Evolutionary conservation across 2,888 invertebrate species (phyloP), one percentile per base, ranked within the genome.

Genomic region (Pogonocherus hispidulus): DNA sequence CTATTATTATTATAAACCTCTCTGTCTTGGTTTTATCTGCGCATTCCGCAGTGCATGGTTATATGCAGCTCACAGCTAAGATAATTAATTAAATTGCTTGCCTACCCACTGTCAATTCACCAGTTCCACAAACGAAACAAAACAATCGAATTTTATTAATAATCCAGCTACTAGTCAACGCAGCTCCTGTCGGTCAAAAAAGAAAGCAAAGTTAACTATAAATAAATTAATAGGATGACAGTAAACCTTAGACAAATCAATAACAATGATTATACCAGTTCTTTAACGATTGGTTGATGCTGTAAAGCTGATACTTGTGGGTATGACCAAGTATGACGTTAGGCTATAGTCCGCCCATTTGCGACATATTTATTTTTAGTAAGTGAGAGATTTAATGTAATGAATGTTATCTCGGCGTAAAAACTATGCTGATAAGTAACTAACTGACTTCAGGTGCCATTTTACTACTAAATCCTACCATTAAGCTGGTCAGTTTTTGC

Each of bases 261-360:
- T 67, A 73, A 73, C 72, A 75, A 72, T 75, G 70, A 73, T 73
- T 70, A 59, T 70, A 70, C 66, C 63, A 71, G 69, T 69, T 66
- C 73, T 62, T 62, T 69, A 73, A 70, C 70, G 73, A 75, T 75
- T 75, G 73, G 73, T 59, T 65, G 70, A 73, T 54, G 69, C 71
- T 68, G 62, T 64, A 71, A n/a, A 63, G 59, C 67, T 72, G 72
- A 74, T 71, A 71, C 69, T 14, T 72, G 66, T 69, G 74, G 71
- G 72, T 72, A n/a, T n/a, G n/a, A n/a, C n/a, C n/a, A n/a, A n/a
- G 74, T 72, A 74, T 72, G 72, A 72, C 72, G 72, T 64, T 68
- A 57, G 63, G 60, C 63, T 67, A 63, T 52, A 71, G 66, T 67
- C 70, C 72, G 74, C 74, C 74, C 72, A 74, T 74, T 66, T 65